Evolutionary conservation across 2,113 vertebrate species (phyloP), one percentile per base, ranked within the genome.

Genomic region (Limnothrissa miodon): DNA sequence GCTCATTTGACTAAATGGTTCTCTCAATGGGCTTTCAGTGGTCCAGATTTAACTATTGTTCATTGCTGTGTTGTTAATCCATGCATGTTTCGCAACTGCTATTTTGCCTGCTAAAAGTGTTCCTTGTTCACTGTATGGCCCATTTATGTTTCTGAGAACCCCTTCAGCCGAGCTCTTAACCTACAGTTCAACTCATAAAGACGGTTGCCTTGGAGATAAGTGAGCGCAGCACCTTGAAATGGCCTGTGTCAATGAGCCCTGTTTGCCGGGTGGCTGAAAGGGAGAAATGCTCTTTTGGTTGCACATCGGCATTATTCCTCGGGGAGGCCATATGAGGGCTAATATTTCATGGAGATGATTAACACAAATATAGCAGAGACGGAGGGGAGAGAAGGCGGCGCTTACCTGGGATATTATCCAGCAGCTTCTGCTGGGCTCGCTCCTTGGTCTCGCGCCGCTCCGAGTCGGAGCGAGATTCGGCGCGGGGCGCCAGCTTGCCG

Each of bases 361-460:
- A 70, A 36, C 36, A 70, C 29, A 29, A 0, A 70, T 29, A 70
- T 33, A 70, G 33, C 25, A 4, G 51, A 23, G 21, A 56, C 21
- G 51, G 21, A 21, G 5, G 51, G 19, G 19, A 56, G 51, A 1
- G 21, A 74, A 11, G 66, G 29, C 66, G 36, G 66, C 29, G 13
- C 87, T 91, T 91, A 99, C 98, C 98, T 95, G 98, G 98, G 92
- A 99, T 97, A 90, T 99, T 99, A 89, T 99, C 98, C 81, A 99
- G 96, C 87, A 99, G 93, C 92, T 99, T 99, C 93, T 98, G 98
- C 89, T 97, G 98, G 51, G 98, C 98, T 82, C 93, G 94, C 89
- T 96, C 96, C 88, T 99, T 99, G 0, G 96, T 98, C 86, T 97
- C 96, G 42, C 87, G 94, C 83, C 96, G 95, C 81, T 97, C 95